phyloP scores from a whole-genome alignment of 1,140 invertebrate species.

The Proales similis region DNA sequence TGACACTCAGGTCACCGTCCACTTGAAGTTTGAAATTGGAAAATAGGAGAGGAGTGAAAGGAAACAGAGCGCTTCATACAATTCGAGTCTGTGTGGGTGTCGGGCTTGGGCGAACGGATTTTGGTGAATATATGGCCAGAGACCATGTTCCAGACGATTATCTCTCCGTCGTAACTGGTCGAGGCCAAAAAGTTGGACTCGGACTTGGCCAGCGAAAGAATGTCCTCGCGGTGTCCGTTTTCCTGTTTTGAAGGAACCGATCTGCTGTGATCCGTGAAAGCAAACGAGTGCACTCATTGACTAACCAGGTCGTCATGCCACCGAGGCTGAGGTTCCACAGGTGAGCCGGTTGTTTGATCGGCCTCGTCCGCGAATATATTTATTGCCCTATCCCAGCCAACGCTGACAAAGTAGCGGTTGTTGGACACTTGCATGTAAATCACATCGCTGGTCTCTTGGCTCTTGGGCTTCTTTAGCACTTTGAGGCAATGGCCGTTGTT shows the following conservation, averaged over 20 bases:
- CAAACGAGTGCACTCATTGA: slow-evolving; percentile 42
- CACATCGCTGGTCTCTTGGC: slow-evolving; percentile 50
- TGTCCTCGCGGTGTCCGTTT: slow-evolving; percentile 52
- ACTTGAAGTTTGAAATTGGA: slow-evolving; percentile 42
- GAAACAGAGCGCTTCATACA: too few relatives aligned
- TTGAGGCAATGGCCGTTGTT: slow-evolving; percentile 53
- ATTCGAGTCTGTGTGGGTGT: slow-evolving; percentile 9
- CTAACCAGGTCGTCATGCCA: slow-evolving; percentile 51
- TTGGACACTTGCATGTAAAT: slow-evolving; percentile 52
- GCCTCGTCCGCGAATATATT: slow-evolving; percentile 52
- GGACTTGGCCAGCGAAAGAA: slow-evolving; percentile 48
- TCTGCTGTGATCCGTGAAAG: neutral
- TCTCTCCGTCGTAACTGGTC: slow-evolving; percentile 50
- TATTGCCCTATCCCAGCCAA: slow-evolving; percentile 53
- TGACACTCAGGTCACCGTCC: slow-evolving; percentile 50
- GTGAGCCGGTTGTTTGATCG: slow-evolving; percentile 44
- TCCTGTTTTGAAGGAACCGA: slow-evolving; percentile 40
- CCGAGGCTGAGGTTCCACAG: slow-evolving; percentile 46
- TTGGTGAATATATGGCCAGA: slow-evolving; percentile 51
- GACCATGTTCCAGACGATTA: slow-evolving; percentile 55
- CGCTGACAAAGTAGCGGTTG: slow-evolving; percentile 51
- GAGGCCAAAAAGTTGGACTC: slow-evolving; percentile 51
- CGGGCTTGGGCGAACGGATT: slow-evolving; percentile 17
- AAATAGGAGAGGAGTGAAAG: too few relatives aligned
- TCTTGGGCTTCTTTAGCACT: slow-evolving; percentile 42